Base-by-base conservation (phyloP, 2,797 vertebrate species). In the Sarcoramphus papa region DNA sequence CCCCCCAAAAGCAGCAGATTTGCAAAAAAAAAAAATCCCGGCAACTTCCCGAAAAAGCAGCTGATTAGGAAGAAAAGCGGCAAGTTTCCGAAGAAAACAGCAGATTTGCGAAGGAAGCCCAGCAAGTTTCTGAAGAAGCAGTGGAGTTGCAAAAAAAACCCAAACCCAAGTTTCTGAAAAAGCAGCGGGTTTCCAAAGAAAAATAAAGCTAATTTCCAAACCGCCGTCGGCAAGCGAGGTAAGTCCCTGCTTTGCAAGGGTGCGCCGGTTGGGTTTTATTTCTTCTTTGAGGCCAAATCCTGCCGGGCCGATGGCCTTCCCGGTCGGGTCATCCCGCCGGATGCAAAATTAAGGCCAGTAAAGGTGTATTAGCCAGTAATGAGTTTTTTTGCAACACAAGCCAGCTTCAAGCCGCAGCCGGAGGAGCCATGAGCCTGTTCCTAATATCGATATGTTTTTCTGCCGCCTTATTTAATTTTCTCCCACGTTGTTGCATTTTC, bases 401-500 rank as follows among this genome's bases (percentile, higher is more conserved):
- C 41, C 4, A 1, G 56, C 35, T 22, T 53, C 6, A 2, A 43
- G 31, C 45, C 7, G 1, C 35, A 24, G 23, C n/a, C 1, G 2
- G 63, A 30, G 83, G 20, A 86, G 28, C 37, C 10, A 0, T 14
- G 69, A 47, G 35, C 9, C 2, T 11, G 3, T 62, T 14, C 28
- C n/a, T 31, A 3, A 2, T 3, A 2, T 5, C 24, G 5, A 17
- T 17, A 3, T 6, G 0, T 16, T 23, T 2, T 16, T 24, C 40
- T 30, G 2, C 10, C 0, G 3, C 0, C 12, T 48, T 51, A 35
- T 2, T 63, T 40, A 3, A 0, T 31, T 54, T 63, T 8, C n/a
- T 14, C 30, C 7, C 1, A 3, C 10, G 10, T 60, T 57, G 1
- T 3, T 43, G 23, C 19, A 0, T 51, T 68, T 47, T 28, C 8